Evolutionary conservation across 2,797 vertebrate species (phyloP), one percentile per base, ranked within the genome.

Genomic region (Hyperoplus lanceolatus): DNA sequence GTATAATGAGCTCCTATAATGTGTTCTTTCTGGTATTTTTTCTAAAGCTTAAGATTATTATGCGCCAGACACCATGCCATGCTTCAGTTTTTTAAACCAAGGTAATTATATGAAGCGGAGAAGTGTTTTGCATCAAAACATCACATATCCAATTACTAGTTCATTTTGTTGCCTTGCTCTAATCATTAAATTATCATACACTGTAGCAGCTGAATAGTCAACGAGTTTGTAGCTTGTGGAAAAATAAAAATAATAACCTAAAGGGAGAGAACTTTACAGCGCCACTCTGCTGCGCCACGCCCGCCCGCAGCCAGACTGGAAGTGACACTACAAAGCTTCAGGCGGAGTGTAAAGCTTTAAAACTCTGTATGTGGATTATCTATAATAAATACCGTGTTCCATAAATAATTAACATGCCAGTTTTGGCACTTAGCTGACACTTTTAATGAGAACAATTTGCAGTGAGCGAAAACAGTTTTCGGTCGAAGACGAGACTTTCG

Each of bases 161-260:
- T 89, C 36, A 70, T 82, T 82, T 75, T 67, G 43, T 80, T 84
- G 82, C 68, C 69, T 70, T 57, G 67, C 66, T 81, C 49, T 83
- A 88, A 90, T 83, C 80, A 89, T 85, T 59, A 62, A 82, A 80
- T 87, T 75, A 77, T 69, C 62, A 74, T 56, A 53, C 39, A 62
- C 9, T 56, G 67, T 4, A 51, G 29, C 65, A 59, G 45, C 49
- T 63, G 83, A 89, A 87, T 72, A 70, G 64, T 48, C 38, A 49
- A 77, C 77, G 21, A 82, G 45, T 45, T 70, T 14, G 29, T 59
- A 67, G 80, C 81, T 72, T 11, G 15, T 81, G 75, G 75, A 57
- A n/a, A 63, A 68, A 16, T 49, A 42, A 45, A 15, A 46, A 15
- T 29, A 38, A 41, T 64, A 18, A 5, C 39, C 66, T 68, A n/a